A percentile compares a stretch with the other conserved stretches of the same genome.
These are phyloP conservation scores for Mercenaria mercenaria DNA, from an alignment of 1,140 invertebrate species.

Conservation along the genomic window DNA sequence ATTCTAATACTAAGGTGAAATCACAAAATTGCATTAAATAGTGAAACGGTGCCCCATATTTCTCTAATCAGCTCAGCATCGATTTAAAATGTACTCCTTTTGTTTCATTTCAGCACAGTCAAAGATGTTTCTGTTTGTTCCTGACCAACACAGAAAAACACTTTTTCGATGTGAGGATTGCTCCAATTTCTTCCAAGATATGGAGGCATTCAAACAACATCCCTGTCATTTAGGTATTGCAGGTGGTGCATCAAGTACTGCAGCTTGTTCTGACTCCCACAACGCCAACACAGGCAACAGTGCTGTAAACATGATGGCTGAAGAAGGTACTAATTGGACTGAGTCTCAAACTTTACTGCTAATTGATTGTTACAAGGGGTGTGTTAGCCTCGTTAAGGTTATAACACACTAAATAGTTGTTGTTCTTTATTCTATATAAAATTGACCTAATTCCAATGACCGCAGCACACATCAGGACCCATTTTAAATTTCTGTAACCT, in stretches of 20 bases:
- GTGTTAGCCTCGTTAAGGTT: conserved; percentile 12
- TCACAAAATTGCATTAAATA: no score
- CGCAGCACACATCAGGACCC: no score
- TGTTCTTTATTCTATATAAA: no score
- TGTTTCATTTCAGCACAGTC: conserved; percentile 49
- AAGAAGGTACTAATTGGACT: conserved; percentile 29
- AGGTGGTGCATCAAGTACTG: neutral
- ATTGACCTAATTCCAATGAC: no score
- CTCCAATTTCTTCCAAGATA: conserved; percentile 33
- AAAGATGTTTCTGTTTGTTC: conserved; percentile 13
- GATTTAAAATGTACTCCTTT: conserved; percentile 18
- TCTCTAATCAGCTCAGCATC: no score
- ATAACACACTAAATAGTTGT: no score
- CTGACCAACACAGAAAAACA: conserved; percentile 34
- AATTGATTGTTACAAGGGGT: conserved; percentile 20
- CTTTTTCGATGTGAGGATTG: conserved; percentile 24
- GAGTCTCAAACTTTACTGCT: conserved; percentile 10
- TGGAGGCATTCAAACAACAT: conserved; percentile 34
- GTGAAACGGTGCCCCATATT: no score
- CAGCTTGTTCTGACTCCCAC: conserved; percentile 22
- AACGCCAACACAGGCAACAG: conserved; percentile 28
- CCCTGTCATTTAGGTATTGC: no score
- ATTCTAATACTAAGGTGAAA: no score
- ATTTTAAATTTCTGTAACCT: no score
- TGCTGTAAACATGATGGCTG: conserved; percentile 25